phyloP scores from a whole-genome alignment of 2,888 invertebrate species.

The Yponomeuta plumbellus region DNA sequence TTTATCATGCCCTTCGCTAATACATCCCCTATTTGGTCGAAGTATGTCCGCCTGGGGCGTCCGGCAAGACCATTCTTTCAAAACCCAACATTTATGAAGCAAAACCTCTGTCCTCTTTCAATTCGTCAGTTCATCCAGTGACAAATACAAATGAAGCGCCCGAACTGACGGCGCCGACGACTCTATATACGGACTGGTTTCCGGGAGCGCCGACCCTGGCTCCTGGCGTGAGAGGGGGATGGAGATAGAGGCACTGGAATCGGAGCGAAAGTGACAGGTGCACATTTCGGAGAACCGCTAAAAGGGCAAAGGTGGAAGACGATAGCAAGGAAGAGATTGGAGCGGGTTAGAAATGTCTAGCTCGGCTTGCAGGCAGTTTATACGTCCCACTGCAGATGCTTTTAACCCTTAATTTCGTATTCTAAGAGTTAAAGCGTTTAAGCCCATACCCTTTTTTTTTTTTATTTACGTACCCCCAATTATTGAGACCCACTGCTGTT shows the following conservation, averaged over 20 bases:
- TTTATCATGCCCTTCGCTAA: too few species aligned
- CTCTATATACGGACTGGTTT: conserved; percentile 45
- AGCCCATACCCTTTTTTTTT: too few species aligned
- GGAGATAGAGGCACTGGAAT: neutral
- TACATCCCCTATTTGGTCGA: too few species aligned
- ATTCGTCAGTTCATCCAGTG: neutral
- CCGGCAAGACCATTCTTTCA: too few species aligned
- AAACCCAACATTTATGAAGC: neutral
- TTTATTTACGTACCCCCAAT: too few species aligned
- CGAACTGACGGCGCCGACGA: conserved; percentile 15
- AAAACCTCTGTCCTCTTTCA: neutral
- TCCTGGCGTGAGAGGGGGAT: neutral
- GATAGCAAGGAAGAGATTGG: neutral
- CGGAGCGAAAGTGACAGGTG: neutral
- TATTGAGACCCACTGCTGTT: too few species aligned
- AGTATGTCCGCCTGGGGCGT: too few species aligned
- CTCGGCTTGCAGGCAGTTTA: neutral
- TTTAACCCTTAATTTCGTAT: too few species aligned
- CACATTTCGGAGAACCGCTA: neutral
- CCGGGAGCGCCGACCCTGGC: conserved; percentile 50
- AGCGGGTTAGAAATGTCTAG: neutral
- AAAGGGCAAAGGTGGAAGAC: neutral
- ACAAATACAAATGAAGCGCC: conserved; percentile 7
- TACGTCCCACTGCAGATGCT: neutral
- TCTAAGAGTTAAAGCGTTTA: too few species aligned